These are phyloP conservation scores for Lagorchestes hirsutus DNA, from an alignment of 2,797 vertebrate genomes.

Conservation along the genomic window DNA sequence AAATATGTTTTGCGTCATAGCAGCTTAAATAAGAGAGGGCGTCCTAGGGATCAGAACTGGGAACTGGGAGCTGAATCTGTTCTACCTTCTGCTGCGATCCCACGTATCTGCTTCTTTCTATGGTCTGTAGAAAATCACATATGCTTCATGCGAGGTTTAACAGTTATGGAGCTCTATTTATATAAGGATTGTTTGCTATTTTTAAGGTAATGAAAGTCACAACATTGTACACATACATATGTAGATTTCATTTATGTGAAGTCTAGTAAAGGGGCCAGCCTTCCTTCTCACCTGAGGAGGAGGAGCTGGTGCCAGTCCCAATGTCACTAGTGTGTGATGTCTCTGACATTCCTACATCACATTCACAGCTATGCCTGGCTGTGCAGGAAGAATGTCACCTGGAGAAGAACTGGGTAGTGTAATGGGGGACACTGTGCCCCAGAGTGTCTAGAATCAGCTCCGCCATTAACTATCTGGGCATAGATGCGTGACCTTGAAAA, in stretches of 20 bases:
- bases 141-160: not conserved
- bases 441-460: not conserved
- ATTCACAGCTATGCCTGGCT: not conserved
- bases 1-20: not conserved
- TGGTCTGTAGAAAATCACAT: not conserved
- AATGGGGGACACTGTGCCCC: not conserved
- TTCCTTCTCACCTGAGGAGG: not conserved
- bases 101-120: not conserved
- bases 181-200: conserved; percentile 10
- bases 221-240: not conserved
- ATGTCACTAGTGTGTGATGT: not conserved
- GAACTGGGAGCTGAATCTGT: not conserved
- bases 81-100: not conserved
- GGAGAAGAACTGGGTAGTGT: not conserved
- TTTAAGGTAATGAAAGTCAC: conserved; percentile 16
- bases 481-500: not conserved
- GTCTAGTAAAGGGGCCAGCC: not conserved
- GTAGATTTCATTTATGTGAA: conserved; percentile 7
- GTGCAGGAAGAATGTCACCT: not conserved
- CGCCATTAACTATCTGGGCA: not conserved
- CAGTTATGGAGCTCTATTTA: conserved; percentile 1
- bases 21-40: not conserved
- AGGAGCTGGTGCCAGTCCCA: not conserved
- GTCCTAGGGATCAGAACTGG: not conserved
- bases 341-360: not conserved